Base-by-base conservation (phyloP, 1,140 invertebrate genomes). In the Formica exsecta region DNA sequence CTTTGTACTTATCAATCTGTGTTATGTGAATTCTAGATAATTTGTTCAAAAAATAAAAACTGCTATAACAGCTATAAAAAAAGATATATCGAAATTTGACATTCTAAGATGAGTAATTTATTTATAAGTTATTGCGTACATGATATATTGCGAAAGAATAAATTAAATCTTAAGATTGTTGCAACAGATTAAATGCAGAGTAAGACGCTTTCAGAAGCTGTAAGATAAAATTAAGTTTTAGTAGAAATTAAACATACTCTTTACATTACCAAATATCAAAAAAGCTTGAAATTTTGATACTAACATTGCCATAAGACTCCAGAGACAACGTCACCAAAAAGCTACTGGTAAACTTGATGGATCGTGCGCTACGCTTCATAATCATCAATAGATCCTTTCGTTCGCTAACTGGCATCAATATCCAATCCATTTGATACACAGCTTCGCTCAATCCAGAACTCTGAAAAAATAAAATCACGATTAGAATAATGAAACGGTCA, bases 171-270 rank as follows among this genome's bases (percentile, higher is more conserved):
- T 2, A 79, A 51, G 22, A 51, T 29, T 70, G 86, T 70, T 80
- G 83, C 8, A 88, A 36, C n/a, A 88, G 25, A 16, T 89, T 91
- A 32, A 81, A 91, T 29, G 54, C 29, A n/a, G 90, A 90, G 22
- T 88, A 91, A 19, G 80, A 68, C 0, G 65, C 41, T 62, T 90
- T 91, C 11, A 91, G 3, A 9, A 91, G 54, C 90, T 91, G 9
- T 19, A 77, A 88, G 44, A 8, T 64, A 73, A 76, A 80, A 66
- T 29, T 0, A n/a, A 6, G 64, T 62, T 25, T 9, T 66, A 11
- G 3, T 29, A 22, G 8, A 32, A 29, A 32, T 32, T 19, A 57
- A 41, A 2, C 0, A 51, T 51, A 16, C 2, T 25, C 32, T 9
- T 9, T 71, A 77, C 0, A 13, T 59, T 74, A 41, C 3, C 29